phyloP scores from a whole-genome alignment of 2,797 vertebrate genomes.

The Myiotriccus ornatus region DNA sequence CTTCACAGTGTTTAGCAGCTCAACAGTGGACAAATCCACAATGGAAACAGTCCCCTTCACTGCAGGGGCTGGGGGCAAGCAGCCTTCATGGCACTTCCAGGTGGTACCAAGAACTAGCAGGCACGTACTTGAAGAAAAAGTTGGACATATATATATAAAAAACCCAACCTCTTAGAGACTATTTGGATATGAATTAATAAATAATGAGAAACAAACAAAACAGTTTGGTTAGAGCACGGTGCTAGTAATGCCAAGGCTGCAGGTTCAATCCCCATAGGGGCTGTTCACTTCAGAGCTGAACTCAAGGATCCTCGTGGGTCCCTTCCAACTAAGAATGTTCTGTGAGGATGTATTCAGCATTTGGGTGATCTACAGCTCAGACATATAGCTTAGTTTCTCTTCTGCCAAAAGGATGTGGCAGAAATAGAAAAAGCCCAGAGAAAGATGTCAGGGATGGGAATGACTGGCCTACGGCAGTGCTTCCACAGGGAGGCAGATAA shows the following conservation, averaged over 20 bases:
- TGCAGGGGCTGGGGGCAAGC: neutral
- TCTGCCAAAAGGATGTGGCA: neutral
- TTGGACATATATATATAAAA: neutral
- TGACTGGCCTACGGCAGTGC: no score
- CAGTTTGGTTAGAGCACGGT: neutral
- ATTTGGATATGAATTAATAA: neutral
- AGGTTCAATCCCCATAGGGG: neutral
- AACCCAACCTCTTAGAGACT: neutral
- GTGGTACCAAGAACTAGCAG: neutral
- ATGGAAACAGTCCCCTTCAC: neutral
- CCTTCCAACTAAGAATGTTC: neutral
- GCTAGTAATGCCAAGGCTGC: neutral
- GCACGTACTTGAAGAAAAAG: neutral
- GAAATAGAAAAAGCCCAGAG: neutral
- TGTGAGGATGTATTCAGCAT: neutral
- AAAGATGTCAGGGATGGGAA: neutral
- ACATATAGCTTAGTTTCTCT: neutral
- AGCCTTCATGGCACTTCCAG: neutral
- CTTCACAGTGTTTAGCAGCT: neutral
- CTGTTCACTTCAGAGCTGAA: neutral
- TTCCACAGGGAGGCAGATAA: neutral
- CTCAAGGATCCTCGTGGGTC: accelerated
- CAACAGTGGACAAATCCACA: neutral
- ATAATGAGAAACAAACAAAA: neutral
- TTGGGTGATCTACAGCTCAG: neutral